Conservation (phyloP, 1,140 invertebrate genomes). For the Lethrus apterus region DNA sequence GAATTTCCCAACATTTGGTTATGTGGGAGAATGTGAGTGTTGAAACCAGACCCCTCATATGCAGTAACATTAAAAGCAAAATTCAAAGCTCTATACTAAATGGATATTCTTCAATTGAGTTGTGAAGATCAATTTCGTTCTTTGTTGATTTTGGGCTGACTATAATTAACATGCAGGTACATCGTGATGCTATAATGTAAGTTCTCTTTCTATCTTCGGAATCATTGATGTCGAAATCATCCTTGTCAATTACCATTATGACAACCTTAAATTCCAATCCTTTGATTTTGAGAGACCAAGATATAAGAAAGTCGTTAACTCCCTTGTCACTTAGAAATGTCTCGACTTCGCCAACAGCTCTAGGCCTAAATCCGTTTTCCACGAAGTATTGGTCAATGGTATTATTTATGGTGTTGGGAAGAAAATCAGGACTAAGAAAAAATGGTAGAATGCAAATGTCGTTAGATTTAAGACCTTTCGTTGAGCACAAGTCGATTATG, state of each 20-base stretch:
- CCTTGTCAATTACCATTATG: constrained; percentile 37
- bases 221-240: constrained; percentile 36
- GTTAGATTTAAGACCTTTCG: constrained; percentile 38
- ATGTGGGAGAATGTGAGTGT: background rate
- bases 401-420: constrained; percentile 31
- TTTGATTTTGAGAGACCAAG: constrained; percentile 38
- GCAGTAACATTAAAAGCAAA: background rate
- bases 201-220: constrained; percentile 36
- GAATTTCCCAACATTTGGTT: background rate
- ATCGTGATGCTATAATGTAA: constrained; percentile 39
- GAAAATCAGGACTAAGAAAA: constrained; percentile 26
- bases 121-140: constrained; percentile 25
- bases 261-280: constrained; percentile 41
- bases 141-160: constrained; percentile 29
- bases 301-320: constrained; percentile 35
- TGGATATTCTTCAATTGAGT: constrained; percentile 26
- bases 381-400: constrained; percentile 35
- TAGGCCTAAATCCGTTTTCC: constrained; percentile 34
- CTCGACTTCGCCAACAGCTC: constrained; percentile 34
- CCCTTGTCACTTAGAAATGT: constrained; percentile 29
- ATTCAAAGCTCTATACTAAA: constrained; percentile 19
- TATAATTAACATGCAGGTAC: constrained; percentile 37
- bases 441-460: constrained; percentile 40
- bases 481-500: constrained; percentile 36
- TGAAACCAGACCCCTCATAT: background rate